phyloP scores from a whole-genome alignment of 2,113 vertebrate genomes.

The Addax nasomaculatus region DNA sequence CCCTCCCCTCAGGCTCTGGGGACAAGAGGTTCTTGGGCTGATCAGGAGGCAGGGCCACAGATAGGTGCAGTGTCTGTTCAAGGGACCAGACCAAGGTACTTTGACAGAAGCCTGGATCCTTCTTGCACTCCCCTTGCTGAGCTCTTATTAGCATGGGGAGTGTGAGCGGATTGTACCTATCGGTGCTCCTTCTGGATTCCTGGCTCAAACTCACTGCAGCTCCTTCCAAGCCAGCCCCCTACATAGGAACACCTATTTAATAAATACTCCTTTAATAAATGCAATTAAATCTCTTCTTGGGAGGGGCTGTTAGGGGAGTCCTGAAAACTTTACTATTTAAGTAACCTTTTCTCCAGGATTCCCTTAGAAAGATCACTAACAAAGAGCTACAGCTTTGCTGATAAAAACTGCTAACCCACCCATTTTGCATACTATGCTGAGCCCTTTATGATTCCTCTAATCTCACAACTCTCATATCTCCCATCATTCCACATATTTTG shows the following conservation, averaged over 20 bases:
- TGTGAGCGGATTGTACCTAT: not conserved
- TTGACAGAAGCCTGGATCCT: not conserved
- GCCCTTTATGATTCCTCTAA: not conserved
- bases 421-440: rapidly evolving
- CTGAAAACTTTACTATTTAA: not conserved
- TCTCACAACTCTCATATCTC: not conserved
- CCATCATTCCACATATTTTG: not conserved
- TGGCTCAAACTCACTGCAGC: not conserved
- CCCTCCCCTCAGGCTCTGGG: not conserved
- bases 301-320: not conserved
- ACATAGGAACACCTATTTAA: not conserved
- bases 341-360: not conserved
- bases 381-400: not conserved
- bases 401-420: not conserved
- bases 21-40: not conserved
- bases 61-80: not conserved
- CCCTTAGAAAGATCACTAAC: not conserved
- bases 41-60: not conserved
- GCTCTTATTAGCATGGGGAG: not conserved
- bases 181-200: not conserved
- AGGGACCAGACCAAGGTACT: not conserved
- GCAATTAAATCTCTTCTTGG: not conserved
- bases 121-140: rapidly evolving
- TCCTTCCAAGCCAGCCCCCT: not conserved
- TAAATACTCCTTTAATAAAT: not conserved